Evolutionary conservation across 2,113 vertebrate species (phyloP).

Genomic region (Gavialis gangeticus): DNA sequence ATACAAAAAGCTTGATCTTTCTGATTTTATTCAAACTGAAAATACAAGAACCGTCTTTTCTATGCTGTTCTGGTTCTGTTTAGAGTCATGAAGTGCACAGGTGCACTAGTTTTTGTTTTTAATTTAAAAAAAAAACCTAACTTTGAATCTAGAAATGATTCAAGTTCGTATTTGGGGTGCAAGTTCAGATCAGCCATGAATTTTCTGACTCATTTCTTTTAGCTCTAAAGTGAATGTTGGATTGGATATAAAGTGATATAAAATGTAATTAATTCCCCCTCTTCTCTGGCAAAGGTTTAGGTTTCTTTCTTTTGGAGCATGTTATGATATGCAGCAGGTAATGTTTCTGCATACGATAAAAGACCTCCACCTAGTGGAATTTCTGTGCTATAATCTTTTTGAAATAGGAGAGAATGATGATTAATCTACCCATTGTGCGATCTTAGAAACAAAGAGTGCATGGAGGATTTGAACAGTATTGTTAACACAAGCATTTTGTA

Average conservation of each 20-base stretch:
- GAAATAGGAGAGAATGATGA: neutral
- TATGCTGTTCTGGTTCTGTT: neutral
- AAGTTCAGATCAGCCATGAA: neutral
- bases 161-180: neutral
- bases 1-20: neutral
- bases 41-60: neutral
- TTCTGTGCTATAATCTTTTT: neutral
- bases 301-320: conserved; percentile 23
- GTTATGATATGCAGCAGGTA: neutral
- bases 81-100: neutral
- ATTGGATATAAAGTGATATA: neutral
- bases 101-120: neutral
- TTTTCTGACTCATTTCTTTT: neutral
- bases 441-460: neutral
- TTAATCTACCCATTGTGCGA: neutral
- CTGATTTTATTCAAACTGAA: neutral
- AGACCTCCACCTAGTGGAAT: conserved; percentile 75
- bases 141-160: neutral
- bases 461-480: neutral
- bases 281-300: conserved; percentile 8
- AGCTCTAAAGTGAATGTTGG: neutral
- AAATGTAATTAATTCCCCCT: neutral
- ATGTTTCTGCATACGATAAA: conserved; percentile 33
- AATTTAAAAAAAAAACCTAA: neutral
- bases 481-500: neutral